These are phyloP conservation scores for Apomyelois bistriatella DNA, from an alignment of 2,888 invertebrate species.

Conservation along the genomic window DNA sequence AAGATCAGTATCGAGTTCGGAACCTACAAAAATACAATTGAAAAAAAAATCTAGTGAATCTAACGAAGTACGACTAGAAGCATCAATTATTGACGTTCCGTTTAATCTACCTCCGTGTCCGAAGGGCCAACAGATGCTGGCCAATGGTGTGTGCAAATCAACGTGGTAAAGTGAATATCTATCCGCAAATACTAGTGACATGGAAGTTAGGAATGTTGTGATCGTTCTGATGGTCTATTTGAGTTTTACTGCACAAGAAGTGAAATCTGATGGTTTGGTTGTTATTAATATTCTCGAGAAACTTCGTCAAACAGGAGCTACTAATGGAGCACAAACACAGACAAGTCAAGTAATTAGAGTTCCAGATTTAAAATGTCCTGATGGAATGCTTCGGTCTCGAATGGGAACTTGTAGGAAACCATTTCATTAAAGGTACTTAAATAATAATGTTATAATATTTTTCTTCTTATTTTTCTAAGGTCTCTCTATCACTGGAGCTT, in stretches of 20 bases:
- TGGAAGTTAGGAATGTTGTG: conserved; percentile 19
- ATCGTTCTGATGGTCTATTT: neutral
- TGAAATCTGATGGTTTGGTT: neutral
- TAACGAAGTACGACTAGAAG: neutral
- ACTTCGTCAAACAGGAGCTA: conserved; percentile 34
- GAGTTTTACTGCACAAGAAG: neutral
- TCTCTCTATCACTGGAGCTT: no score
- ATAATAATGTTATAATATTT: no score
- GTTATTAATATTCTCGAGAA: conserved; percentile 49
- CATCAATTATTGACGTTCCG: conserved; percentile 43
- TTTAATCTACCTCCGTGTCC: conserved; percentile 2
- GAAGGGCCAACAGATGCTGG: conserved; percentile 34
- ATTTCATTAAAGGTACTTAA: conserved; percentile 19
- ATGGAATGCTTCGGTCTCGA: conserved; percentile 32
- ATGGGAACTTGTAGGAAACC: conserved; percentile 32
- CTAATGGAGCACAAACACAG: conserved; percentile 6
- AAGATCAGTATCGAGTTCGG: conserved; percentile 21
- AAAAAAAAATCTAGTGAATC: neutral
- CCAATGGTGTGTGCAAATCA: conserved; percentile 49
- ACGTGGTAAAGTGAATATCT: conserved; percentile 49
- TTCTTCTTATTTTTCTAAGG: no score
- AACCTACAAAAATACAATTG: neutral
- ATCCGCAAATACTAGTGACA: conserved; percentile 36
- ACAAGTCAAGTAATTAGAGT: conserved; percentile 41
- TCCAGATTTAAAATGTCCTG: conserved; percentile 34